These are phyloP conservation scores for Colaptes auratus DNA, from an alignment of 2,113 vertebrate species.

Conservation along the genomic window DNA sequence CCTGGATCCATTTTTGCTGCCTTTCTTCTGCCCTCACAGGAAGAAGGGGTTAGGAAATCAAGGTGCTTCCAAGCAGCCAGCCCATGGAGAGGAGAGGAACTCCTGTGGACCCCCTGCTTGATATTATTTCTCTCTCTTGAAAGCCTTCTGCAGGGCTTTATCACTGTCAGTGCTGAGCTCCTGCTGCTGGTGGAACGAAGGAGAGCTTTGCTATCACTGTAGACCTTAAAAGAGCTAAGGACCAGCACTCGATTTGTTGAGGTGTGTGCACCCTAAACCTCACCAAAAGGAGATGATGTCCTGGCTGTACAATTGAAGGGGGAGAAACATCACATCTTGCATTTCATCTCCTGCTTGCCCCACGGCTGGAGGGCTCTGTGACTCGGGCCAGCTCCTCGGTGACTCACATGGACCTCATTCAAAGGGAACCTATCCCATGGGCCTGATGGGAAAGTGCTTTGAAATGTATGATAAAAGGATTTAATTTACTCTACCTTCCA, in stretches of 20 bases:
- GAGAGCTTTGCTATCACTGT: not conserved
- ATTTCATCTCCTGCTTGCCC: not conserved
- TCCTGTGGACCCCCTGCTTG: not conserved
- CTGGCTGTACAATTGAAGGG: not conserved
- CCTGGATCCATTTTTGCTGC: not conserved
- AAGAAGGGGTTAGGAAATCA: not conserved
- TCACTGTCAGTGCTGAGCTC: not conserved
- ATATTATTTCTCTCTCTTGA: not conserved
- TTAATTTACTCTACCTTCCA: constrained; percentile 78
- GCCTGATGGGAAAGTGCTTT: constrained; percentile 57
- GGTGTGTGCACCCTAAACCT: not conserved
- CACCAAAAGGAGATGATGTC: too few species aligned
- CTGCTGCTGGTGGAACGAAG: not conserved
- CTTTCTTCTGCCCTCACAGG: not conserved
- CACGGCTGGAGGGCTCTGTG: not conserved
- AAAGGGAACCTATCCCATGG: constrained; percentile 32
- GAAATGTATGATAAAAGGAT: constrained; percentile 75
- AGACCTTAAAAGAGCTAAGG: not conserved
- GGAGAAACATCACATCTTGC: fast-evolving
- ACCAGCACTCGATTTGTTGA: fast-evolving
- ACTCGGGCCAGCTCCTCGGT: not conserved
- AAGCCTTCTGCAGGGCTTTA: not conserved
- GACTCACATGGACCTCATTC: not conserved
- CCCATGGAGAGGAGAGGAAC: not conserved
- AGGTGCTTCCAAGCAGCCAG: not conserved